Evolutionary conservation across 2,888 invertebrate genomes (phyloP).

Genomic region (Molorchus minor): DNA sequence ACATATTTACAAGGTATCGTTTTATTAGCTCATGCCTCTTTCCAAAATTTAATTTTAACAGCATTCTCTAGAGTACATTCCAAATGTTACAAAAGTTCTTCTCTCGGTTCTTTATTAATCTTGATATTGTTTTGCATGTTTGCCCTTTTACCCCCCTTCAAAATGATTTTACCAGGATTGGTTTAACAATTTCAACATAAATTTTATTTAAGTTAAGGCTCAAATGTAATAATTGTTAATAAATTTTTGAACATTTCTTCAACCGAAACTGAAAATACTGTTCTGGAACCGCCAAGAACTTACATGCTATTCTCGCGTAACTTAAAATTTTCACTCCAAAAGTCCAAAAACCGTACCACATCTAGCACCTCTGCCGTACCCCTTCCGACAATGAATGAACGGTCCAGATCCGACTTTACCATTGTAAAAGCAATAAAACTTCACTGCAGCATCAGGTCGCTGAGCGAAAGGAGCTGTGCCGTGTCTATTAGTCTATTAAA

Average conservation of each 20-base stretch:
- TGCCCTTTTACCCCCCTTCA: no score
- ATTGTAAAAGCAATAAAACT: constrained; percentile 33
- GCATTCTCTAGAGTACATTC: no score
- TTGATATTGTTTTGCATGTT: no score
- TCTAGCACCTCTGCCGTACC: constrained; percentile 3
- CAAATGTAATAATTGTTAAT: no score
- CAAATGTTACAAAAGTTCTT: no score
- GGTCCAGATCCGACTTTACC: constrained; percentile 24
- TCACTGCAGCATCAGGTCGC: constrained; percentile 55
- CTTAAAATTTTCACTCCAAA: constrained; percentile 5
- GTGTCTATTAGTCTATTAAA: constrained; percentile 77
- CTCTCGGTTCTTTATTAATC: no score
- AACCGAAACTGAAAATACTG: neutral
- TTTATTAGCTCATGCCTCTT: no score
- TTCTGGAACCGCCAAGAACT: neutral
- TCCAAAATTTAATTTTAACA: no score
- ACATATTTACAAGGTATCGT: no score
- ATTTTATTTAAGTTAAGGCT: no score
- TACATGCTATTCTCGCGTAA: neutral
- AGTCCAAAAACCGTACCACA: neutral
- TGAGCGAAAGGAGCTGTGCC: constrained; percentile 47
- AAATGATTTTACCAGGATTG: neutral
- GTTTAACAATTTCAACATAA: no score
- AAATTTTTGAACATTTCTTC: no score
- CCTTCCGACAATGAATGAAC: constrained; percentile 7